Evolutionary conservation across 2,797 vertebrate genomes (phyloP).

Genomic region (Enoplosus armatus): DNA sequence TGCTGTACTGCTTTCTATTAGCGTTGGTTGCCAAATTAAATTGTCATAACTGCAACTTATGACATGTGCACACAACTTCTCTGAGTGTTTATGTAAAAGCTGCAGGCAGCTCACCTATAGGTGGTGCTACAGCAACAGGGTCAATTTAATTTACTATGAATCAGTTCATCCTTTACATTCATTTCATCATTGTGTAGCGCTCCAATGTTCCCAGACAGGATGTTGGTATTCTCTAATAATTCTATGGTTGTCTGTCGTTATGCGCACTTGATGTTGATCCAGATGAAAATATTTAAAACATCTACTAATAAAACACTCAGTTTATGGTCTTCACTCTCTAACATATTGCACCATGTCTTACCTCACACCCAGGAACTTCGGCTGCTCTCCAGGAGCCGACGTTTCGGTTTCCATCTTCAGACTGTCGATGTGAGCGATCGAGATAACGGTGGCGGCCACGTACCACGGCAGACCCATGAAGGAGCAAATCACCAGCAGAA

Average conservation of each 20-base stretch:
- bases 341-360: slow-evolving; percentile 52
- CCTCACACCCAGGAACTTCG: slow-evolving; percentile 98
- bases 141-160: neutral
- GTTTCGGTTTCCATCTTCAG: slow-evolving; percentile 99
- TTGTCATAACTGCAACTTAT: too few relatives aligned
- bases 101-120: slow-evolving; percentile 19
- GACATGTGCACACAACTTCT: neutral
- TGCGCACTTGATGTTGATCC: neutral
- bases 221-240: neutral
- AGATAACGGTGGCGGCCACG: slow-evolving; percentile 97
- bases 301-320: neutral
- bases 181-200: neutral
- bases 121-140: slow-evolving; percentile 13
- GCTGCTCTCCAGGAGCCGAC: slow-evolving; percentile 96
- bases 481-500: slow-evolving; percentile 93
- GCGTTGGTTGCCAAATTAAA: neutral
- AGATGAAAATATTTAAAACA: neutral
- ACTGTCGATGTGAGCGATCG: slow-evolving; percentile 98
- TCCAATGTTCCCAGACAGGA: neutral
- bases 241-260: neutral
- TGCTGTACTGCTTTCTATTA: neutral
- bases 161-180: neutral
- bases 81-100: neutral
- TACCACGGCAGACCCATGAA: slow-evolving; percentile 98
- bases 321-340: neutral